Percentiles rank a stretch among this genome's conserved stretches.
Conservation (phyloP, 2,888 invertebrate genomes). For the Eupithecia subfuscata region DNA sequence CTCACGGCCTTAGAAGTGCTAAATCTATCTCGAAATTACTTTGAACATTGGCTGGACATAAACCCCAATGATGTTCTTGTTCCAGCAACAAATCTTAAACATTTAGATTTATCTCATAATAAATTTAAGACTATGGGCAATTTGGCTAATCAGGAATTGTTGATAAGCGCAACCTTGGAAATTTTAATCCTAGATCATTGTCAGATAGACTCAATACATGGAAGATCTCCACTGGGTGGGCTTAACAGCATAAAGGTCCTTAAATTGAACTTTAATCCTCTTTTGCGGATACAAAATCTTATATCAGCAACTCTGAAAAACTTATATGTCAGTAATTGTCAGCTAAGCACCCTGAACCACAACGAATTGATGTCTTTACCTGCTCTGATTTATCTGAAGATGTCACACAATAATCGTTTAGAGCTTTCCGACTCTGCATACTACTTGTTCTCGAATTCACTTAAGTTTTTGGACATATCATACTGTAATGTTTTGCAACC, state of each 20-base stretch:
- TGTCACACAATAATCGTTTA: slow-evolving; percentile 85
- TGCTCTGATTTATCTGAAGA: slow-evolving; percentile 83
- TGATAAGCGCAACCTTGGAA: slow-evolving; percentile 84
- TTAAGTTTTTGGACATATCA: slow-evolving; percentile 84
- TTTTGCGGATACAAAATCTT: slow-evolving; percentile 74
- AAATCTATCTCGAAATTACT: slow-evolving; percentile 86
- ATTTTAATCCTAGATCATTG: slow-evolving; percentile 86
- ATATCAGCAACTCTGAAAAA: slow-evolving; percentile 79
- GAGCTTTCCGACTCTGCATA: slow-evolving; percentile 72
- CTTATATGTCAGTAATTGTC: slow-evolving; percentile 85
- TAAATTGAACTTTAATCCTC: slow-evolving; percentile 80
- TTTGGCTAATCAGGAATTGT: slow-evolving; percentile 76
- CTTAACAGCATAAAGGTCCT: slow-evolving; percentile 81
- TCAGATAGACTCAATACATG: slow-evolving; percentile 82
- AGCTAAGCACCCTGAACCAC: slow-evolving; percentile 77
- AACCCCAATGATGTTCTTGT: slow-evolving; percentile 80
- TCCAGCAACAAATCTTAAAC: slow-evolving; percentile 79
- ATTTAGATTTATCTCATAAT: slow-evolving; percentile 87
- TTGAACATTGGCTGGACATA: slow-evolving; percentile 84
- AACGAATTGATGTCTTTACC: slow-evolving; percentile 84
- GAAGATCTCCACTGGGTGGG: slow-evolving; percentile 77
- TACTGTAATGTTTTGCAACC: slow-evolving; percentile 85
- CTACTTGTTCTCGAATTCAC: slow-evolving; percentile 76
- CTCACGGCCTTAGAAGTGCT: slow-evolving; percentile 83
- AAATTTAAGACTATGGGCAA: slow-evolving; percentile 81